These are phyloP conservation scores for Copidosoma aretas DNA, from an alignment of 2,888 invertebrate species.

Conservation along the genomic window DNA sequence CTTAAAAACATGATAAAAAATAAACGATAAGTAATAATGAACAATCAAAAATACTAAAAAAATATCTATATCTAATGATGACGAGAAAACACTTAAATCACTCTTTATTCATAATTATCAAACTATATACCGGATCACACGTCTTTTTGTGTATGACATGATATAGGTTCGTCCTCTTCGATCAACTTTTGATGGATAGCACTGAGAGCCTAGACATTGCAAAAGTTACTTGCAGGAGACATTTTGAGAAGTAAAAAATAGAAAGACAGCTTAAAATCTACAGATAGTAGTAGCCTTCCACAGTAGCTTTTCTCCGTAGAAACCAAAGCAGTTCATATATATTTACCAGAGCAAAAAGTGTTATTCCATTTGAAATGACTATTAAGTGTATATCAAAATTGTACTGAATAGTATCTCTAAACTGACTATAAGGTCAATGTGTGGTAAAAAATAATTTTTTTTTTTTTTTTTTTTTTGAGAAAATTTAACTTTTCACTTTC, in stretches of 20 bases:
- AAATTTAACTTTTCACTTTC: no score
- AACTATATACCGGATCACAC: slow-evolving; percentile 38
- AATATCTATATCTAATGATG: slow-evolving; percentile 2
- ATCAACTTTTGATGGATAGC: slow-evolving; percentile 85
- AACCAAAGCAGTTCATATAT: no score
- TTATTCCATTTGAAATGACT: no score
- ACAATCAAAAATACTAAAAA: slow-evolving; percentile 6
- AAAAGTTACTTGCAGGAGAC: slow-evolving; percentile 30
- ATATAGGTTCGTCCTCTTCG: slow-evolving; percentile 65
- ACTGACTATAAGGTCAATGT: no score
- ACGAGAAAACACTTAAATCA: slow-evolving; percentile 13
- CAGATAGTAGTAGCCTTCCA: slow-evolving; percentile 8
- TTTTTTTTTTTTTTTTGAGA: no score
- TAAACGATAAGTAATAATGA: neutral
- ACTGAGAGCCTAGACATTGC: slow-evolving; percentile 74
- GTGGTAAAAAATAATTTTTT: no score
- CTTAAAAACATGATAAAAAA: slow-evolving; percentile 6
- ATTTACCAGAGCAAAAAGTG: no score
- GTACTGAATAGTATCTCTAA: no score
- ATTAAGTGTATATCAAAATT: no score
- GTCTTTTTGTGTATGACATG: slow-evolving; percentile 47
- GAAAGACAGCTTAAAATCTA: slow-evolving; percentile 25
- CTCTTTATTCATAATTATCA: slow-evolving; percentile 24
- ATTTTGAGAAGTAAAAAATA: neutral
- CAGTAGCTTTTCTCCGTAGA: no score